phyloP scores from a whole-genome alignment of 1,140 invertebrate species.

The Anastatus disparis region DNA sequence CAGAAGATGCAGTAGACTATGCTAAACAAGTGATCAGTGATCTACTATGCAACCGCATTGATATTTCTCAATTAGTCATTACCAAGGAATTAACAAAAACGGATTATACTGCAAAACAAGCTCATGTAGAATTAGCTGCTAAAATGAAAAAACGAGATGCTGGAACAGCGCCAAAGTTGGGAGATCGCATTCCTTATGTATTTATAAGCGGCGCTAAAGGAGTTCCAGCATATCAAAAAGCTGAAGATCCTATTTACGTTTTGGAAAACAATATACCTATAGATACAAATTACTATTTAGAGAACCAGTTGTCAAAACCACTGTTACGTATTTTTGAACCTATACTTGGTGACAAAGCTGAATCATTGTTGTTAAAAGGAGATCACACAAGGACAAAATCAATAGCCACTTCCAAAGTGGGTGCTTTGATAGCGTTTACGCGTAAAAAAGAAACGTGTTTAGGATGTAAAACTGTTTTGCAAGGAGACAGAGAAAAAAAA shows the following conservation, averaged over 20 bases:
- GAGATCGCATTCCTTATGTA: slow-evolving; percentile 98
- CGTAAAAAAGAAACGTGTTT: slow-evolving; percentile 93
- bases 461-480: slow-evolving; percentile 91
- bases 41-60: slow-evolving; percentile 94
- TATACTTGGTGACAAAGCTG: slow-evolving; percentile 96
- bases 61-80: slow-evolving; percentile 97
- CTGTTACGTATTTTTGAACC: slow-evolving; percentile 97
- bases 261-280: slow-evolving; percentile 98
- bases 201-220: slow-evolving; percentile 91
- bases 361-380: slow-evolving; percentile 86
- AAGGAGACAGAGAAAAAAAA: slow-evolving; percentile 75
- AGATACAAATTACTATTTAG: slow-evolving; percentile 96
- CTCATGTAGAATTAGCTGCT: slow-evolving; percentile 96
- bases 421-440: slow-evolving; percentile 92
- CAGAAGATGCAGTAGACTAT: slow-evolving; percentile 89
- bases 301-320: slow-evolving; percentile 98
- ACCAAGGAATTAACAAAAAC: slow-evolving; percentile 98
- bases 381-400: slow-evolving; percentile 96
- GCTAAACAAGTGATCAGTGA: slow-evolving; percentile 93
- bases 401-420: slow-evolving; percentile 94
- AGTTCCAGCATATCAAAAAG: slow-evolving; percentile 91
- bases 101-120: slow-evolving; percentile 97
- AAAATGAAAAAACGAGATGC: slow-evolving; percentile 98
- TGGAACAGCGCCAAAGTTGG: slow-evolving; percentile 97
- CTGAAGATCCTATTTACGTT: slow-evolving; percentile 97